phyloP scores from a whole-genome alignment of 2,113 vertebrate species.

The Lates calcarifer region DNA sequence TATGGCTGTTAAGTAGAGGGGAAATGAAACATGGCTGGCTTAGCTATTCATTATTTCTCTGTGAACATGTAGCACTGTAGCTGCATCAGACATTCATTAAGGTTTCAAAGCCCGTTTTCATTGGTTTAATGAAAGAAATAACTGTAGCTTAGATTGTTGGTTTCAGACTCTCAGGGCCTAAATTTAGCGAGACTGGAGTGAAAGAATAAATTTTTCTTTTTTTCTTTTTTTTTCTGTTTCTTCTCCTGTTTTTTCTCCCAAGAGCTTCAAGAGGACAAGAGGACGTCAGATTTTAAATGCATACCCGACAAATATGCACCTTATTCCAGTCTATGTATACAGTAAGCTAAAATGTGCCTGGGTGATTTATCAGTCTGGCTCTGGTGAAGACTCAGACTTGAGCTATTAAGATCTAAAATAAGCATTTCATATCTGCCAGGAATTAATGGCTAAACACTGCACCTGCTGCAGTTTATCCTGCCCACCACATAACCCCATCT shows the following conservation, averaged over 20 bases:
- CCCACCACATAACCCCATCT: neutral
- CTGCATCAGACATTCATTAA: neutral
- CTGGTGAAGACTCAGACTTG: too few species aligned
- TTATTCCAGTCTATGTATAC: neutral
- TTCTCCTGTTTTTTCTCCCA: too few species aligned
- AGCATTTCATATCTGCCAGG: neutral
- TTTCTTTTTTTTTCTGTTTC: too few species aligned
- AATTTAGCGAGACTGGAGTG: neutral
- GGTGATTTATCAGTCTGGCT: too few species aligned
- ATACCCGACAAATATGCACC: neutral
- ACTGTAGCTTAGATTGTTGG: neutral
- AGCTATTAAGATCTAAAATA: neutral
- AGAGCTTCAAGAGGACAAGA: conserved; percentile 16
- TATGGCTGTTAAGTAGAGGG: conserved; percentile 33
- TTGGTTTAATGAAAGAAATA: neutral
- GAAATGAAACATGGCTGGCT: conserved; percentile 21
- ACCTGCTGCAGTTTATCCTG: too few species aligned
- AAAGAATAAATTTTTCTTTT: neutral
- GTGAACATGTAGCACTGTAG: neutral
- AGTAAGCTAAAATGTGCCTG: too few species aligned
- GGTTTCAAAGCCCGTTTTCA: conserved; percentile 10
- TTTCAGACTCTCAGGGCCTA: neutral
- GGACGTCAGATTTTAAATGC: neutral
- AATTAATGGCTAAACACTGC: neutral
- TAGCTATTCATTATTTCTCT: conserved; percentile 25